phyloP scores from a whole-genome alignment of 2,888 invertebrate genomes.

The Zootermopsis nevadensis region DNA sequence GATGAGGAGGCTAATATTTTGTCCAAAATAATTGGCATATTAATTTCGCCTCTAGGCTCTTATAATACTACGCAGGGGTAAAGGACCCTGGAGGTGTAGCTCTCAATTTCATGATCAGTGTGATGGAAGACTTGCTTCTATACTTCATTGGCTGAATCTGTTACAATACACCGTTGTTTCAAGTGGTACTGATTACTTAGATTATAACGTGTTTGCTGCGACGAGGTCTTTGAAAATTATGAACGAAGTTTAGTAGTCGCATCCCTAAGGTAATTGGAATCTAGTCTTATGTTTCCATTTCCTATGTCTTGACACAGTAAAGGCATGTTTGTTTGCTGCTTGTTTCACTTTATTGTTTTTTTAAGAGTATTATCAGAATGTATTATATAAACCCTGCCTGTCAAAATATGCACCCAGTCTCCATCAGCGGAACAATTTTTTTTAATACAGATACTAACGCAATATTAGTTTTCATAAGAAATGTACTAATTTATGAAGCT shows the following conservation, averaged over 20 bases:
- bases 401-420: too few species aligned
- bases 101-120: neutral
- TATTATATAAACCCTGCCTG: too few species aligned
- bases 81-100: neutral
- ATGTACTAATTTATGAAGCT: too few species aligned
- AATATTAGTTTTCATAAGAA: too few species aligned
- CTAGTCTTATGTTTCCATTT: too few species aligned
- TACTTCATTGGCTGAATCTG: neutral
- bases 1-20: conserved; percentile 2
- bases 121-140: neutral
- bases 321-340: too few species aligned
- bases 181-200: neutral
- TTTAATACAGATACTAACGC: too few species aligned
- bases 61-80: neutral
- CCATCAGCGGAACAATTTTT: too few species aligned
- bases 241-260: neutral
- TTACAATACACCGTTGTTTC: neutral
- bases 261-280: neutral
- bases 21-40: conserved; percentile 2
- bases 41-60: neutral
- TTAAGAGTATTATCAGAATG: too few species aligned
- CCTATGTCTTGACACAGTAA: too few species aligned
- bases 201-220: neutral
- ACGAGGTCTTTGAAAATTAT: neutral
- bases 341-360: too few species aligned